Evolutionary conservation across 1,140 invertebrate genomes (phyloP).

Genomic region (Odontomachus brunneus): DNA sequence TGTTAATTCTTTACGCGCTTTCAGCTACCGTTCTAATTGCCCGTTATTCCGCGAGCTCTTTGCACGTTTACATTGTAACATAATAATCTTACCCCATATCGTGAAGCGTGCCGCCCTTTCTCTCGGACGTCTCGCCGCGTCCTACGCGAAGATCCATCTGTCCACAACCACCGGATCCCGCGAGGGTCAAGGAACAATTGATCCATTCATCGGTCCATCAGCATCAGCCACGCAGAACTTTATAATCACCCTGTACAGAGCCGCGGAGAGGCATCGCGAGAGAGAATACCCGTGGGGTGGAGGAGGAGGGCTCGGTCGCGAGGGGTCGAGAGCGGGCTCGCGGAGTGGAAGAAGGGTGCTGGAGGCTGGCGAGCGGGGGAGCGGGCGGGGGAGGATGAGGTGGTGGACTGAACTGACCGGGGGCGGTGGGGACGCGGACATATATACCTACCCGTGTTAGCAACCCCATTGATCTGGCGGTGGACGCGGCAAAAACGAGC

Average conservation of each 20-base stretch:
- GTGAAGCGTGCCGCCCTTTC: too few relatives aligned
- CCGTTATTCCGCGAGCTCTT: too few relatives aligned
- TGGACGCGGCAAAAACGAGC: slow-evolving; percentile 84
- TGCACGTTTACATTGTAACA: too few relatives aligned
- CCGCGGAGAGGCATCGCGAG: slow-evolving; percentile 62
- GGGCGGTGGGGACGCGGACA: slow-evolving; percentile 78
- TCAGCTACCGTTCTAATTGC: neutral
- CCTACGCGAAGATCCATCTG: neutral
- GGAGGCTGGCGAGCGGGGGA: slow-evolving; percentile 33
- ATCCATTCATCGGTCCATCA: slow-evolving; percentile 49
- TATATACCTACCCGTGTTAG: slow-evolving; percentile 84
- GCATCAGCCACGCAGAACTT: slow-evolving; percentile 70
- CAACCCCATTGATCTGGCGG: slow-evolving; percentile 85
- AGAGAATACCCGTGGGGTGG: slow-evolving; percentile 38
- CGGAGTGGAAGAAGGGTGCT: slow-evolving; percentile 41
- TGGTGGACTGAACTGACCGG: slow-evolving; percentile 70
- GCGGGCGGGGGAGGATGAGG: slow-evolving; percentile 33
- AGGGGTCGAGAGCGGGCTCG: slow-evolving; percentile 54
- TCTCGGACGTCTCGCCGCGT: neutral
- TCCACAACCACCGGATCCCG: neutral
- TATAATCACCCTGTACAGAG: slow-evolving; percentile 78
- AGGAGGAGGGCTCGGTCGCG: slow-evolving; percentile 56
- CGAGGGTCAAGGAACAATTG: neutral
- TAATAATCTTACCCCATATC: neutral
- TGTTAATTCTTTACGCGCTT: neutral